Percentiles rank a stretch among this genome's conserved stretches.
These are phyloP conservation scores for Lasioglossum calceatum DNA, from an alignment of 2,888 invertebrate genomes.

Conservation along the genomic window DNA sequence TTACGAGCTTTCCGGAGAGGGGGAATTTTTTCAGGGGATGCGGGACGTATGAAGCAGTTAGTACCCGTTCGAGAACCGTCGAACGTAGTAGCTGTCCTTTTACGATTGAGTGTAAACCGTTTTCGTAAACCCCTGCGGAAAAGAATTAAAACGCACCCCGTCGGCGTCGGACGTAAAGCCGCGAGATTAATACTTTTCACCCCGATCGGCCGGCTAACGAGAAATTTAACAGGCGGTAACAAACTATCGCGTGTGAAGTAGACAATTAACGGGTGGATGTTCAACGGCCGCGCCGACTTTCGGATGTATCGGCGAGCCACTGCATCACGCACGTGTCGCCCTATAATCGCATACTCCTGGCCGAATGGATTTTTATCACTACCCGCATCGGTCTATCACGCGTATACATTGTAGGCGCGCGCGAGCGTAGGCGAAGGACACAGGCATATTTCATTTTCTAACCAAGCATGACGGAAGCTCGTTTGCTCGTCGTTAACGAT, in stretches of 20 bases:
- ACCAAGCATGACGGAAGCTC: conserved; percentile 59
- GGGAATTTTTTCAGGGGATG: neutral
- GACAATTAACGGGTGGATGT: conserved; percentile 37
- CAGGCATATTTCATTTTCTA: conserved; percentile 57
- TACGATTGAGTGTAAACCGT: conserved; percentile 60
- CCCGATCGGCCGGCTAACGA: conserved; percentile 33
- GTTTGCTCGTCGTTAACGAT: conserved; percentile 52
- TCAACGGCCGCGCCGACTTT: conserved; percentile 33
- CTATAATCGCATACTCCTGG: conserved; percentile 55
- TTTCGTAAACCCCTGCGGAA: conserved; percentile 15
- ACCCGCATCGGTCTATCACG: conserved; percentile 64
- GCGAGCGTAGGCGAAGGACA: conserved; percentile 30
- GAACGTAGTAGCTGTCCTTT: conserved; percentile 42
- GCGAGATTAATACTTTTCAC: conserved; percentile 34
- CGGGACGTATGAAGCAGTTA: conserved; percentile 1
- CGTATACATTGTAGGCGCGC: conserved; percentile 6
- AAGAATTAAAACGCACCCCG: conserved; percentile 30
- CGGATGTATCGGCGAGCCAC: conserved; percentile 26
- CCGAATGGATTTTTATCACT: conserved; percentile 68
- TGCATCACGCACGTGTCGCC: conserved; percentile 62
- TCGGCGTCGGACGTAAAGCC: conserved; percentile 23
- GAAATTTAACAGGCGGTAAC: conserved; percentile 57
- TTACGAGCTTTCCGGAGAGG: neutral
- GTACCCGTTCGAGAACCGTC: conserved; percentile 31
- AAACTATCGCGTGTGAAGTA: conserved; percentile 43